Base-by-base conservation (phyloP, 2,113 vertebrate species). In the Prionailurus viverrinus region DNA sequence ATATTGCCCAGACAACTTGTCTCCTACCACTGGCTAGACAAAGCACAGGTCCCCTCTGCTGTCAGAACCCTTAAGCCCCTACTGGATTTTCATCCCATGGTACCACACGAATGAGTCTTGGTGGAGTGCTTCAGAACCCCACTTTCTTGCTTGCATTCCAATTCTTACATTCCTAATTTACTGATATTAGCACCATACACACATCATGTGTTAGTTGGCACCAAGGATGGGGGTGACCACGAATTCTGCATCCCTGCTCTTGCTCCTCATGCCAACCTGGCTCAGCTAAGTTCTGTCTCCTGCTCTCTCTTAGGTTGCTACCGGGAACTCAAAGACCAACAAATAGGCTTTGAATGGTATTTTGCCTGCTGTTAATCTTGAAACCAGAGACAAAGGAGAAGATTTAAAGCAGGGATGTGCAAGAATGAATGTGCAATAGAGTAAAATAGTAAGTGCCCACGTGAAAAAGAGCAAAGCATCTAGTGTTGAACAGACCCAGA, bases 341-440 rank as follows among this genome's bases (percentile, higher is more conserved):
- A 84, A 78, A 15, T 5, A 41, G 9, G 9, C 21, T 83, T 96
- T 58, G 39, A 51, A 39, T 82, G 13, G 7, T 11, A 41, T 71
- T 89, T 95, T 94, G 36, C 51, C 53, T 91, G 78, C 31, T 15
- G 45, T 86, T 69, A 19, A 86, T 74, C 79, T 63, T 79, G n/a
- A 91, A 73, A 15, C 36, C 45, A 79, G 8, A 83, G n/a, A 27
- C 58, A 90, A 76, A 90, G 16, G 11, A 71, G n/a, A 84, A 63
- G 18, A 61, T 63, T 84, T 48, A 94, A 25, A 69, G 36, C 6
- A 74, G 53, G 19, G 45, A 58, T 27, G 10, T 36, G 10, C 63
- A 80, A 91, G 33, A 80, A 58, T 55, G 41, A 66, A 21, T 68
- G 14, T n/a, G 16, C 27, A 48, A 14, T n/a, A n/a, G 2, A 83